Base-by-base conservation (phyloP, 2,888 invertebrate species). In the Pterostichus madidus region DNA sequence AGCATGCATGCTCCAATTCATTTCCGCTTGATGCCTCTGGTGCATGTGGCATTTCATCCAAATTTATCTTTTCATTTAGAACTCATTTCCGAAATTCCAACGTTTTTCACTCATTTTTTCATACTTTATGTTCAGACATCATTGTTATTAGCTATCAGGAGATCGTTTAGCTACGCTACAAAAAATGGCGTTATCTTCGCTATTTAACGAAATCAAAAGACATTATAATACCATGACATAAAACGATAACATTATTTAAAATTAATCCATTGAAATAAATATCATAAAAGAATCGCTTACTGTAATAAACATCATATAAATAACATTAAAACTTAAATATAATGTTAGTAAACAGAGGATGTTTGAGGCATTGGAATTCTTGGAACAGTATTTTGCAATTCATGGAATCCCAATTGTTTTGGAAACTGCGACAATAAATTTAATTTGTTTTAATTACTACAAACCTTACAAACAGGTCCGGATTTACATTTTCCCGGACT, bases 361-460 rank as follows among this genome's bases (percentile, higher is more conserved):
- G 24, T 24, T 24, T 24, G 2, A 24, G 24, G 24, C 13, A n/a
- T 64, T 13, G 64, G 31, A 59, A 59, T 64, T 64, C 68, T 8
- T 6, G 11, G 68, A 71, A 64, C 13, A 44, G 2, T 44, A 31
- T 31, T 71, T 64, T 44, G 15, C 17, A 44, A 8, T 71, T 44
- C 68, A 71, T 39, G 44, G 17, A 39, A 56, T 56, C 6, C 56
- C 56, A 56, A 13, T 44, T 15, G 17, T 71, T 71, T 44, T 71
- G 17, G 68, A 71, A 71, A 71, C 46, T 44, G 44, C 35, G 44
- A 44, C 68, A 13, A 71, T 71, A 71, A 71, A 71, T 71, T 44
- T 39, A 44, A 71, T 44, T 71, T 71, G 68, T 71, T 71, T 71
- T 71, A 71, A 71, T 71, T 71, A 71, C 68, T 71, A 6, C 68